Conservation (phyloP, 64 coral and sea anemone genomes). For the Platygyra sinensis region DNA sequence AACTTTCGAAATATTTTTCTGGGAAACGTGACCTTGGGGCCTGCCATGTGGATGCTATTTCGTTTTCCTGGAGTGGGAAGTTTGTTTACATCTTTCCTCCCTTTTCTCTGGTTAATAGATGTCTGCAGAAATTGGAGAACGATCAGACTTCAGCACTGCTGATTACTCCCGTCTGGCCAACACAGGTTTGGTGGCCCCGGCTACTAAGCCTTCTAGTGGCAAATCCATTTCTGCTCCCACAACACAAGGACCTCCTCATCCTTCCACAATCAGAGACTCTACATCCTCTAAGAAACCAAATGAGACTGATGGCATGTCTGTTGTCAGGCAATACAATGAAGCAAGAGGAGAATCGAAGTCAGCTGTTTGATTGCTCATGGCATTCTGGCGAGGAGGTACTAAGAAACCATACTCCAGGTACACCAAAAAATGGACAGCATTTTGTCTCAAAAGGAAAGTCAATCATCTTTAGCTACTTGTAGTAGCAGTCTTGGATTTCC, state of each 20-base stretch:
- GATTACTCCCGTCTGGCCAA: conserved; percentile 32
- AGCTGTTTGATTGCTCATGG: conserved; percentile 56
- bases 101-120: conserved; percentile 37
- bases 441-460: conserved; percentile 62
- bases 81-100: conserved; percentile 60
- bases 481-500: conserved; percentile 21
- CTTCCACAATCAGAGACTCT: conserved; percentile 48
- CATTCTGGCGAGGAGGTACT: conserved; percentile 36
- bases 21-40: conserved; percentile 6
- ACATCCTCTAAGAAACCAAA: not conserved
- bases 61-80: not conserved
- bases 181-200: conserved; percentile 38
- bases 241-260: conserved; percentile 31
- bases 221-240: conserved; percentile 18
- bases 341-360: not conserved
- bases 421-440: conserved; percentile 52
- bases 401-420: conserved; percentile 57
- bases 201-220: conserved; percentile 27
- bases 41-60: conserved; percentile 7
- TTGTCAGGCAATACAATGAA: no score
- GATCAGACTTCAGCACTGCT: conserved; percentile 43
- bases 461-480: conserved; percentile 20
- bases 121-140: conserved; percentile 37
- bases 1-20: no score
- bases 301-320: no score